These are phyloP conservation scores for Limosa lapponica DNA, from an alignment of 2,797 vertebrate species.

Conservation along the genomic window DNA sequence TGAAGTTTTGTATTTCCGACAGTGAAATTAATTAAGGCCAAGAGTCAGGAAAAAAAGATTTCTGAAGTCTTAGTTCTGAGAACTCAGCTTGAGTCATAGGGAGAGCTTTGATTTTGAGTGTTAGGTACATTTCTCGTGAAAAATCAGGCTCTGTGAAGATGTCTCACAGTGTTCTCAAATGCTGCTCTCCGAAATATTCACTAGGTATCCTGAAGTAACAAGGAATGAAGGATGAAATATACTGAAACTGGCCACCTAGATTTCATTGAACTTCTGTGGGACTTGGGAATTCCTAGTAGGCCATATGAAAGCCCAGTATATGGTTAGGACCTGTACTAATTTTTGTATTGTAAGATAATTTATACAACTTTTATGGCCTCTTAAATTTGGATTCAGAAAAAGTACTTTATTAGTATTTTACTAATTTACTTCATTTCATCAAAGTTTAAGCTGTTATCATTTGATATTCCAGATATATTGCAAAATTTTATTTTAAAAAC, in stretches of 20 bases:
- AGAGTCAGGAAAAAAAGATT: not conserved
- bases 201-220: not conserved
- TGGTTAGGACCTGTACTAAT: not conserved
- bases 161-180: not conserved
- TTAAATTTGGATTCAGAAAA: not conserved
- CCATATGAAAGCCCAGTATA: not conserved
- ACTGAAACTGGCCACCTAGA: not conserved
- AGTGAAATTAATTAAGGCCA: not conserved
- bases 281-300: not conserved
- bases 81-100: not conserved
- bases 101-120: conserved; percentile 36
- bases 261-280: not conserved
- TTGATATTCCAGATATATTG: not conserved
- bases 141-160: conserved; percentile 42
- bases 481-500: not conserved
- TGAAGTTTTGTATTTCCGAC: not conserved
- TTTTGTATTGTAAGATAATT: not conserved
- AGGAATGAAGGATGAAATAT: conserved; percentile 36
- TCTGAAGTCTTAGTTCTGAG: not conserved
- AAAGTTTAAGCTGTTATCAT: not conserved
- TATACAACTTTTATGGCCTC: not conserved
- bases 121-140: not conserved
- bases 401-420: not conserved
- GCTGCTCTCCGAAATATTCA: not conserved
- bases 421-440: not conserved